Evolutionary conservation across 2,888 invertebrate species (phyloP), one percentile per base, ranked within the genome.

Genomic region (Sphecodes monilicornis): DNA sequence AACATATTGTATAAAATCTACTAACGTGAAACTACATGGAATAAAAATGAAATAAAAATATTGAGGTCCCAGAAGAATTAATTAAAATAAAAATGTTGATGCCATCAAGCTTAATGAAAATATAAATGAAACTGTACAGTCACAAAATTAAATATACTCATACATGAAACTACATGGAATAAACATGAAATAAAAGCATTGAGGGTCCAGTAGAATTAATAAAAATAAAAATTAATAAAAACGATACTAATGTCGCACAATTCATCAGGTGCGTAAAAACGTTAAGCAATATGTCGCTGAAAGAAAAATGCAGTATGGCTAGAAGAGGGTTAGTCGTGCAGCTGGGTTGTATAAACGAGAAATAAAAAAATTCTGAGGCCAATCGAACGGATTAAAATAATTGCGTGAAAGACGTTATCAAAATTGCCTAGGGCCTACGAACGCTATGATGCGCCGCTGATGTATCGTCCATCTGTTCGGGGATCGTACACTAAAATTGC

Each of bases 401-500:
- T 60, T 60, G 60, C 60, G 60, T 5, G 60, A 60, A 60, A 29
- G 29, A 60, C 60, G 60, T 60, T 60, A 29, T 60, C 29, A 60
- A 60, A 60, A 60, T 50, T 43, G 60, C 29, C 16, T 60, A 16
- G 60, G 60, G 60, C 29, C 60, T 29, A 6, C 60, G 60, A 6
- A 6, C 26, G 60, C 16, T 2, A 13, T 6, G 60, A 29, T 60
- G 60, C 60, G 60, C 29, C 60, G 16, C 29, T 60, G 60, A 60
- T 5, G 57, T 26, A 60, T 60, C 60, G 26, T 60, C 60, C 66
- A n/a, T 73, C 84, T 74, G 76, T 74, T 60, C 76, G 66, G 50
- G 57, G 73, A 76, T 81, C 68, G 64, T 68, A 71, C 69, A 83
- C 85, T 29, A 73, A 85, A 85, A 85, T 83, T 85, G 73, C 79